Conservation (phyloP, 92 coral and sea anemone species). For the Galaxea fascicularis region DNA sequence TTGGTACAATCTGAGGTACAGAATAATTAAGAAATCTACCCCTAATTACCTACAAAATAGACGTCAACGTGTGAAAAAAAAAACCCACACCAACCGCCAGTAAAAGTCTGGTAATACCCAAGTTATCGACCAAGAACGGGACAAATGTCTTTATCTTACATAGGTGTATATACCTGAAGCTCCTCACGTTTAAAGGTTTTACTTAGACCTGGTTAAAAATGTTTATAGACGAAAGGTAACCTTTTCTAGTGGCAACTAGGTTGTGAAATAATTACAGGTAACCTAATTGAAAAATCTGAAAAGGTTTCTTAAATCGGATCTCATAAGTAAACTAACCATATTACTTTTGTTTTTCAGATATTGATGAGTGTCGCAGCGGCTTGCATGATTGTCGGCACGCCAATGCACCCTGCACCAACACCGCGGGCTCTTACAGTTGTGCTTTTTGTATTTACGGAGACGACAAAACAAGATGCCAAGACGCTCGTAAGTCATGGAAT, state of each 20-base stretch:
- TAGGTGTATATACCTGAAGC: too few relatives aligned
- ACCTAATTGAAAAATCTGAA: background rate
- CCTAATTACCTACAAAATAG: too few relatives aligned
- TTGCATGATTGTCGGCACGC: constrained; percentile 14
- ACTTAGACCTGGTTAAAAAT: too few relatives aligned
- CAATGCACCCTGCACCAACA: constrained; percentile 13
- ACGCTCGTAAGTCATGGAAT: too few relatives aligned
- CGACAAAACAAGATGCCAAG: background rate
- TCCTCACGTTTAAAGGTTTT: too few relatives aligned
- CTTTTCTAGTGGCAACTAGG: background rate
- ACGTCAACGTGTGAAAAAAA: too few relatives aligned
- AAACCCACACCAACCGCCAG: too few relatives aligned
- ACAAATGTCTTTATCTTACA: too few relatives aligned
- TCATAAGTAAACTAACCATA: background rate
- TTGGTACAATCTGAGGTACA: too few relatives aligned
- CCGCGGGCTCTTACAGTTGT: constrained; percentile 3
- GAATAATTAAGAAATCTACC: too few relatives aligned
- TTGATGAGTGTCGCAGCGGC: constrained; percentile 7
- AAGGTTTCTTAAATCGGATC: background rate
- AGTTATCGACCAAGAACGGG: too few relatives aligned
- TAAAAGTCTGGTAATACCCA: too few relatives aligned
- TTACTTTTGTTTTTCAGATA: background rate
- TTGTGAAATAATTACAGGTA: background rate
- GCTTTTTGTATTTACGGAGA: constrained; percentile 1
- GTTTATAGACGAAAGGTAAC: background rate